Base-by-base conservation (phyloP, 1,140 invertebrate species). In the Macrostomum lignano region DNA sequence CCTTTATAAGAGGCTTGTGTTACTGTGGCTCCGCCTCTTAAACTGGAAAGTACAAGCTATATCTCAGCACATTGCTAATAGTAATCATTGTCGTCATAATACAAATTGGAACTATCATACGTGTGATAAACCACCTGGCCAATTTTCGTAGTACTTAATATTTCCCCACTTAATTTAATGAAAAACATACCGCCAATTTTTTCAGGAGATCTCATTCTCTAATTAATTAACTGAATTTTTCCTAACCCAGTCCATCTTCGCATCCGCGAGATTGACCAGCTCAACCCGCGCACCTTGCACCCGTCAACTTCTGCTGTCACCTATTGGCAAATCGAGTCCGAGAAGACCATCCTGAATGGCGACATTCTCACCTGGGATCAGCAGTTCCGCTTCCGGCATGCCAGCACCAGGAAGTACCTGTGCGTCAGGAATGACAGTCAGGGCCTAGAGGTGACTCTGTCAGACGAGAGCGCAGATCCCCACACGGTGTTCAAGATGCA, bases 401-500 rank as follows among this genome's bases (percentile, higher is more conserved):
- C 38, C 30, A 40, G 34, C 7, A 39, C 37, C 9, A 21, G 40
- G 6, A 24, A 31, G 25, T 41, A 41, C 21, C 31, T 41, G n/a
- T 44, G 43, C 21, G 51, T 14, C 38, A 44, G 31, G 39, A 44
- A 29, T 42, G 47, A 31, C 38, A 42, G 33, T 41, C 44, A 29
- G 43, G 47, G 30, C 38, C 42, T 33, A 41, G 42, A 44, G 7
- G 44, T 53, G 7, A 43, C 43, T 23, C 37, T 58, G 19, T 47
- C 42, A 9, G 21, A 36, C 3, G 35, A 41, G 13, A 32, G 26
- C 3, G 20, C 29, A 10, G 40, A 41, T 17, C 37, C 37, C 15
- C 36, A 33, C 21, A 39, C 40, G 7, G 40, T 41, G 17, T 41
- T 41, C 40, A 36, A 37, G 25, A 24, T 41, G n/a, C 38, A 39